These are phyloP conservation scores for Diprion similis DNA, from an alignment of 1,140 invertebrate species.

Conservation along the genomic window DNA sequence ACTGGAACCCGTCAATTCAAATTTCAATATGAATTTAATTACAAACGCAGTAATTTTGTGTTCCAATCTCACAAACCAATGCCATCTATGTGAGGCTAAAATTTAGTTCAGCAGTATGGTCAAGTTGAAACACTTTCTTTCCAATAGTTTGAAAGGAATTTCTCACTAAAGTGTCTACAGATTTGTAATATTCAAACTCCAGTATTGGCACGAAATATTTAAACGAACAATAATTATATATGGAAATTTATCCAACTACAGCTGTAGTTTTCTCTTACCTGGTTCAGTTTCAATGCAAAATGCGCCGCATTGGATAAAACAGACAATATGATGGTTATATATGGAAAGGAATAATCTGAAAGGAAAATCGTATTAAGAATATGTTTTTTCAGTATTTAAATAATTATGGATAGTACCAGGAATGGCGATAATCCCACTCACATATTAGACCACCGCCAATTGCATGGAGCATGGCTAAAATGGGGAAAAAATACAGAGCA, in stretches of 20 bases:
- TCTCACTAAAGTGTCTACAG: too few relatives aligned
- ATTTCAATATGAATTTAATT: too few relatives aligned
- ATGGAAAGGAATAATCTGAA: constrained; percentile 95
- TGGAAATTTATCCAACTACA: not conserved
- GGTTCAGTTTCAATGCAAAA: constrained; percentile 87
- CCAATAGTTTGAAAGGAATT: too few relatives aligned
- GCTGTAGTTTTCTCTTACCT: constrained; percentile 59
- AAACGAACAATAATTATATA: too few relatives aligned
- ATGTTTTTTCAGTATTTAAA: constrained; percentile 8
- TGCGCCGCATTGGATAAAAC: constrained; percentile 93
- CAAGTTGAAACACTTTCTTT: too few relatives aligned
- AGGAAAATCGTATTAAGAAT: constrained; percentile 44
- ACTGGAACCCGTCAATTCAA: too few relatives aligned
- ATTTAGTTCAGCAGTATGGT: too few relatives aligned
- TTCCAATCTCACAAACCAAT: too few relatives aligned
- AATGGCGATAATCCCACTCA: constrained; percentile 63
- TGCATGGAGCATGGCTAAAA: constrained; percentile 87
- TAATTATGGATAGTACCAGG: constrained; percentile 20
- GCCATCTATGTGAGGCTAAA: too few relatives aligned
- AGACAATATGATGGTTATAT: constrained; percentile 91
- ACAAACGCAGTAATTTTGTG: too few relatives aligned
- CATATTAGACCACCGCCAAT: constrained; percentile 90
- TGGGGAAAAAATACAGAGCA: constrained; percentile 93
- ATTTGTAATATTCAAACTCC: too few relatives aligned
- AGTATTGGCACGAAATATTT: too few relatives aligned